Conservation (phyloP, 2,797 vertebrate genomes). For the Brachyalestes nurse region DNA sequence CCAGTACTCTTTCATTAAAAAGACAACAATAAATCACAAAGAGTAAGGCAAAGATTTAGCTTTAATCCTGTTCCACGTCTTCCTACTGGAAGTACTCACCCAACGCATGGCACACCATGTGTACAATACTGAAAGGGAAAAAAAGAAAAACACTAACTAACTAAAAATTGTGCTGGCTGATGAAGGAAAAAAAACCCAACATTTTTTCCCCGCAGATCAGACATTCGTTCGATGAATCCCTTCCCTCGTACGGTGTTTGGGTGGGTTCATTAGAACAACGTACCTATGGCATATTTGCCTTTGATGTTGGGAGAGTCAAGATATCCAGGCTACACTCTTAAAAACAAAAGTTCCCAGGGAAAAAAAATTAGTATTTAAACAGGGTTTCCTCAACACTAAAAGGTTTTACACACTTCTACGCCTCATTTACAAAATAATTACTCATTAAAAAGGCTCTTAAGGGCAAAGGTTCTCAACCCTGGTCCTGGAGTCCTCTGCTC, state of each 20-base stretch:
- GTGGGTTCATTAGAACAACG: not conserved
- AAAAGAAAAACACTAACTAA: conserved; percentile 8
- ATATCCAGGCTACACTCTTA: no score
- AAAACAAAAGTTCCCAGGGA: no score
- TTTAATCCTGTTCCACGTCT: conserved; percentile 25
- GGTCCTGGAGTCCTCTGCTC: no score
- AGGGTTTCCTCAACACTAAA: no score
- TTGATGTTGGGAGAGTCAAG: not conserved
- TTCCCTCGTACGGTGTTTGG: not conserved
- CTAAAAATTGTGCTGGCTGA: conserved; percentile 22
- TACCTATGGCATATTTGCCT: conserved; percentile 9
- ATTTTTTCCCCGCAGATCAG: not conserved
- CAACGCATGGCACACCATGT: conserved; percentile 27
- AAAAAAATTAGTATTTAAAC: no score
- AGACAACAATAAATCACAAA: conserved; percentile 40
- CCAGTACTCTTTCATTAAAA: conserved; percentile 13
- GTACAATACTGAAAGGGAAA: conserved; percentile 41
- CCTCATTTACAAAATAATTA: no score
- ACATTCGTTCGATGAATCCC: not conserved
- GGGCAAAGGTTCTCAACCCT: no score
- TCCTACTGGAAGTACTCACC: conserved; percentile 28
- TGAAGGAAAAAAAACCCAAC: not conserved
- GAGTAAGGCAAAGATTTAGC: conserved; percentile 36
- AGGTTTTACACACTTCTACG: no score
- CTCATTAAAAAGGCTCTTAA: no score